Base-by-base conservation (phyloP, 2,797 vertebrate species). In the Varecia variegata region DNA sequence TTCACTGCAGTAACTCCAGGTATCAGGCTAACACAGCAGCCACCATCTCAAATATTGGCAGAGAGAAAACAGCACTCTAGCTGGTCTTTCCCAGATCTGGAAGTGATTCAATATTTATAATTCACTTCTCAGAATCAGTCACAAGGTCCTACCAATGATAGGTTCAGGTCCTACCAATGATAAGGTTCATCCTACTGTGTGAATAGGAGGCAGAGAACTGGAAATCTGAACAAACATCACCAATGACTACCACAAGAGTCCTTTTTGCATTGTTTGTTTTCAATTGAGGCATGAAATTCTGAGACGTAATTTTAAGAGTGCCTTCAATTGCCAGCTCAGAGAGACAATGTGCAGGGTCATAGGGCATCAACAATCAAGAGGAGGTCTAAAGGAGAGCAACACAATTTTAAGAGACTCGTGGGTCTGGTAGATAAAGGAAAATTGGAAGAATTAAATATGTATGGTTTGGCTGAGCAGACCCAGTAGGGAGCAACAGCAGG, bases 371-470 rank as follows among this genome's bases (percentile, higher is more conserved):
- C 65, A 85, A 96, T 86, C 95, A 95, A 77, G 76, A 95, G 89
- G 88, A 84, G 58, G 84, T 96, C 91, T 96, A 30, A 73, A 56
- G 94, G 88, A 45, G 25, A 77, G 52, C 45, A 94, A 92, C 76
- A 91, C 94, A 79, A 95, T 96, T 97, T 96, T 80, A 96, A 88
- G 90, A 94, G 71, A 70, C 96, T 90, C 56, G 71, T 79, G 77
- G 40, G 80, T 50, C 96, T 94, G 68, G 68, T 32, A 32, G 89
- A 92, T 95, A 93, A 92, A 96, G 88, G 27, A 80, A 96, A 89
- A 97, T 96, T 38, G 90, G 74, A 83, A 96, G 93, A 96, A 97
- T 97, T 97, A 97, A 97, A 97, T 96, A 97, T 97, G 93, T 92
- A 97, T 94, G 80, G 81, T 93, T 94, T 95, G 70, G 85, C 93